Evolutionary conservation across 2,797 vertebrate species (phyloP).

Genomic region (Silurus lanzhouensis): DNA sequence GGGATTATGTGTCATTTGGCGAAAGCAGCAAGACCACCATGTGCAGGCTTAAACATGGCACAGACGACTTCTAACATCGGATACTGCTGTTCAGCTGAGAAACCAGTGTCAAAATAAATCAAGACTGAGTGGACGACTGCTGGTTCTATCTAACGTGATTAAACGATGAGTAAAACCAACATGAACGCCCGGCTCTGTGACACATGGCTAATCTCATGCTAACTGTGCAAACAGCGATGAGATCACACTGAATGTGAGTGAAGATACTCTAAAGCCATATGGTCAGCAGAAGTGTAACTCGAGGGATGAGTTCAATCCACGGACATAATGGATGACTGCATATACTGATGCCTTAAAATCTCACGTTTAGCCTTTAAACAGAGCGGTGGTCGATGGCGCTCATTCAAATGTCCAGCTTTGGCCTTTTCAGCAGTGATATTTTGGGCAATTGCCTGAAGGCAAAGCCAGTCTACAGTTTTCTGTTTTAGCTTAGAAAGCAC

Average conservation of each 20-base stretch:
- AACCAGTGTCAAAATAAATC: conserved; percentile 48
- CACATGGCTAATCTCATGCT: conserved; percentile 35
- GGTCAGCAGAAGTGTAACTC: conserved; percentile 7
- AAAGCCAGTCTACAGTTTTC: not conserved
- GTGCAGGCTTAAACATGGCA: conserved; percentile 32
- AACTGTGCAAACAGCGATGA: conserved; percentile 22
- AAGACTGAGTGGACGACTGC: conserved; percentile 44
- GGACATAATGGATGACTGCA: conserved; percentile 16
- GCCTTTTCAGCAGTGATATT: conserved; percentile 17
- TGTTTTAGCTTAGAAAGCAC: not conserved
- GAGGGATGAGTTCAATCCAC: not conserved
- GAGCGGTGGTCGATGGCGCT: not conserved
- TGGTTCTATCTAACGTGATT: conserved; percentile 38
- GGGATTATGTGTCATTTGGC: conserved; percentile 69
- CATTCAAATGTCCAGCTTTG: not conserved
- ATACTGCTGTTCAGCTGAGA: not conserved
- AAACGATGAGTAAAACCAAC: conserved; percentile 43
- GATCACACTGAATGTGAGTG: conserved; percentile 14
- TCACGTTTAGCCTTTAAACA: not conserved
- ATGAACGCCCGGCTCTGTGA: conserved; percentile 18
- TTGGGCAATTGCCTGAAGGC: not conserved
- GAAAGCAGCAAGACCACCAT: conserved; percentile 50
- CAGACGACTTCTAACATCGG: conserved; percentile 6
- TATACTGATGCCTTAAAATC: conserved; percentile 8
- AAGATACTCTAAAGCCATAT: conserved; percentile 12